Evolutionary conservation across 2,888 invertebrate genomes (phyloP), one percentile per base, ranked within the genome.

Genomic region (Campoplex nolae): DNA sequence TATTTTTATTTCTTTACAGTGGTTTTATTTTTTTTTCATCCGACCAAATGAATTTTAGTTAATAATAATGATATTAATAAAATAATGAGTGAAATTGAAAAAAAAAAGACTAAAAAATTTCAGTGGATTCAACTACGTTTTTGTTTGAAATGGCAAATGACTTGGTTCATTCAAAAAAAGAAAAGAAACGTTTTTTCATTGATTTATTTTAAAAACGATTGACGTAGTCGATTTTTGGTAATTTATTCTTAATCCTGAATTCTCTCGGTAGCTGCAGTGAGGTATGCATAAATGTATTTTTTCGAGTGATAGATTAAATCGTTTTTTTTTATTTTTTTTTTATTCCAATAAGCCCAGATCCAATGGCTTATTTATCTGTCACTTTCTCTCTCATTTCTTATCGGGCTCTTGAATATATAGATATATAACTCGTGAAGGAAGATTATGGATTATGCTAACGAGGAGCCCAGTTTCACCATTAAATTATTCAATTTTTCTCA

Each of bases 401-500:
- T 70, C 58, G 32, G 32, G 2, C 13, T 7, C 16, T 16, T 2
- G 2, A 28, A 16, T 58, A 23, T 23, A 62, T 16, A 62, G 62
- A 16, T 62, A 62, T 70, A 23, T 23, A 23, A 23, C 18, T 28
- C 70, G 13, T 23, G 23, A 56, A 16, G 35, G n/a, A 38, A 75
- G 51, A 32, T 70, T 76, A 51, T 65, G 80, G 76, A 85, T 85
- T 85, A 81, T 76, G 76, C 74, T 78, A 85, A 84, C 65, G 58
- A 77, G 77, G n/a, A 51, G 9, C n/a, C 35, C 28, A 51, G 32
- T 18, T 65, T 71, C 51, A 28, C 68, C 76, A 51, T 68, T 82
- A 68, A 56, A 82, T 82, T 68, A 82, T 85, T 82, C 74, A 85
- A 85, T 78, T 82, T 67, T 32, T 75, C 74, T 28, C 62, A 48